These are phyloP conservation scores for Berghia stephanieae DNA, from an alignment of 1,140 invertebrate species.

Conservation along the genomic window DNA sequence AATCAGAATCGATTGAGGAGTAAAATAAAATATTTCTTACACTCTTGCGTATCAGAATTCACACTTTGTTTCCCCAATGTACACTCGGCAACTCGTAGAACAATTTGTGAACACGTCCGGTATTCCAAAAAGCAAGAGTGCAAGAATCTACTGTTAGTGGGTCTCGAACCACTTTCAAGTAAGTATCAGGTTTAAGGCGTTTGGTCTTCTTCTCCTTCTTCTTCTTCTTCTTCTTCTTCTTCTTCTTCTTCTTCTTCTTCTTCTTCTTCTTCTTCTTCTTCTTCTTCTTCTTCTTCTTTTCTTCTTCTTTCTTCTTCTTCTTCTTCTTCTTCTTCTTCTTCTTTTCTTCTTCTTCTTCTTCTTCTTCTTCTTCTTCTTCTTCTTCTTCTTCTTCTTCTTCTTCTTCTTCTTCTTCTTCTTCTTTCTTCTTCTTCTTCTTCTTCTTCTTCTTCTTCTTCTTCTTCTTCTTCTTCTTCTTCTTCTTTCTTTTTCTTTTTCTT, in stretches of 20 bases:
- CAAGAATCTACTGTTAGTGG: too few relatives aligned
- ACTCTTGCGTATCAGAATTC: neutral
- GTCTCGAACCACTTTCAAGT: too few relatives aligned
- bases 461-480: too few relatives aligned
- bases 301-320: neutral
- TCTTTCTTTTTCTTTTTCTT: too few relatives aligned
- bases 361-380: neutral
- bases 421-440: too few relatives aligned
- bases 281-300: neutral
- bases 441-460: too few relatives aligned
- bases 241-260: neutral
- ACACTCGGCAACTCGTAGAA: neutral
- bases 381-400: neutral
- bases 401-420: too few relatives aligned
- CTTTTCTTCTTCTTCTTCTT: neutral
- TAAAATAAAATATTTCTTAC: neutral
- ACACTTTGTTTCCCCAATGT: neutral
- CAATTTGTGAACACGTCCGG: neutral
- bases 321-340: neutral
- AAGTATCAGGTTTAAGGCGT: too few relatives aligned
- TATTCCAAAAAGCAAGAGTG: neutral
- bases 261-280: neutral
- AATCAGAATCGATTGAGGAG: too few relatives aligned
- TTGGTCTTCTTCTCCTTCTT: neutral
- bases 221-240: constrained; percentile 1